A percentile compares a stretch with the other conserved stretches of the same genome.
Evolutionary conservation across 2,797 vertebrate species (phyloP).

Genomic region (Chrysocyon brachyurus): DNA sequence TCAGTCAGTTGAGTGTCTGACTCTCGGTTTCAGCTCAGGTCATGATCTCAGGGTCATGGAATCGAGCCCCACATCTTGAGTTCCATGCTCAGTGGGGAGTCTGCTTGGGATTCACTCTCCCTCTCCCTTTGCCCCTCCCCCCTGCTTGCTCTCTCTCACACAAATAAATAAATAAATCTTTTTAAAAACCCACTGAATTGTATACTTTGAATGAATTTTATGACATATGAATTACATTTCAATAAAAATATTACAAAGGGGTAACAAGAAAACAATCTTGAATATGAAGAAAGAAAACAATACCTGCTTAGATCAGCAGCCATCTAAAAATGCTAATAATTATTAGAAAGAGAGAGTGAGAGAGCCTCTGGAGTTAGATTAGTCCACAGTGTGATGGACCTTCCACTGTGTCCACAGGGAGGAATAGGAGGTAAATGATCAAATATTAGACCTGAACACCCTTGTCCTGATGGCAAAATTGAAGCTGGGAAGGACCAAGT

Average conservation of each 20-base stretch:
- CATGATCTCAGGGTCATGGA: background rate
- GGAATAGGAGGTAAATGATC: background rate
- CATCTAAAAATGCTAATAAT: background rate
- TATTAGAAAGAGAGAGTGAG: background rate
- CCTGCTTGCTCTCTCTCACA: background rate
- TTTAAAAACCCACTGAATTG: background rate
- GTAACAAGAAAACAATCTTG: background rate
- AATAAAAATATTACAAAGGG: conserved; percentile 21
- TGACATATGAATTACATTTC: background rate
- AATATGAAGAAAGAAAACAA: background rate
- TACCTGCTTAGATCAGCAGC: background rate
- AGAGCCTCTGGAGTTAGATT: background rate
- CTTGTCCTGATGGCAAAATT: background rate
- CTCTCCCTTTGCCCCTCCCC: background rate
- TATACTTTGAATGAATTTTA: conserved; percentile 1
- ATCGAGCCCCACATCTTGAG: background rate
- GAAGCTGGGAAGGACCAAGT: background rate
- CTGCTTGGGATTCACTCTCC: background rate
- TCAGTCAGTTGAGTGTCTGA: background rate
- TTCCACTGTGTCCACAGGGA: background rate
- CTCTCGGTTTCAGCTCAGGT: background rate
- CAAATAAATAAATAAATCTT: background rate
- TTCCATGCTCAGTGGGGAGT: background rate
- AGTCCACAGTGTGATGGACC: background rate
- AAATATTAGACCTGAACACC: background rate